A percentile compares a stretch with the other conserved stretches of the same genome.
Conservation (phyloP, 2,113 vertebrate species). For the Scomber japonicus region DNA sequence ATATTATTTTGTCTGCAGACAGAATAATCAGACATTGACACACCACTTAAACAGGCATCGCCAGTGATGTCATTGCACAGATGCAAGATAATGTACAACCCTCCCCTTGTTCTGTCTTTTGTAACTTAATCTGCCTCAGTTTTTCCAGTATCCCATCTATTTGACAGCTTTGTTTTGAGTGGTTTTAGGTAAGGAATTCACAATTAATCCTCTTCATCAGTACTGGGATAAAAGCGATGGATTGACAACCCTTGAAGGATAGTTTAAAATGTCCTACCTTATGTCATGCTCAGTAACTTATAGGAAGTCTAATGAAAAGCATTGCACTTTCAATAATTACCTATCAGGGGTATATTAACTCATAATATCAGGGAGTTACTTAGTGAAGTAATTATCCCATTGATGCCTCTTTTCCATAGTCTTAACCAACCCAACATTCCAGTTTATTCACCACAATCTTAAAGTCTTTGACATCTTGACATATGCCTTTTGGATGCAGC, state of each 20-base stretch:
- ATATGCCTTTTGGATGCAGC: background rate
- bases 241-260: background rate
- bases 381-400: background rate
- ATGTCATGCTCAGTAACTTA: background rate
- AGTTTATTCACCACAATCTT: background rate
- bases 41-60: conserved; percentile 7
- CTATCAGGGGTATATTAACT: background rate
- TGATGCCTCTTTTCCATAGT: conserved; percentile 1
- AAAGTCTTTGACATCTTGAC: too few relatives aligned
- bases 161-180: conserved; percentile 57
- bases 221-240: too few relatives aligned
- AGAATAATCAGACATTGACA: conserved; percentile 11
- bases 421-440: background rate
- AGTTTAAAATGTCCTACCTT: conserved; percentile 4
- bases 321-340: background rate
- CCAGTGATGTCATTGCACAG: conserved; percentile 49
- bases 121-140: conserved; percentile 31
- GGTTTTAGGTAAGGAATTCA: conserved; percentile 47
- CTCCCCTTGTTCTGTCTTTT: conserved; percentile 20
- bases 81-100: conserved; percentile 23
- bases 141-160: conserved; percentile 52
- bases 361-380: background rate
- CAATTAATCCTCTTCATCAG: conserved; percentile 41
- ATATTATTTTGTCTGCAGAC: conserved; percentile 30
- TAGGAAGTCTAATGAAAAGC: background rate